A percentile compares a stretch with the other conserved stretches of the same genome.
These are phyloP conservation scores for Hesperia comma DNA, from an alignment of 2,888 invertebrate genomes.

Conservation along the genomic window DNA sequence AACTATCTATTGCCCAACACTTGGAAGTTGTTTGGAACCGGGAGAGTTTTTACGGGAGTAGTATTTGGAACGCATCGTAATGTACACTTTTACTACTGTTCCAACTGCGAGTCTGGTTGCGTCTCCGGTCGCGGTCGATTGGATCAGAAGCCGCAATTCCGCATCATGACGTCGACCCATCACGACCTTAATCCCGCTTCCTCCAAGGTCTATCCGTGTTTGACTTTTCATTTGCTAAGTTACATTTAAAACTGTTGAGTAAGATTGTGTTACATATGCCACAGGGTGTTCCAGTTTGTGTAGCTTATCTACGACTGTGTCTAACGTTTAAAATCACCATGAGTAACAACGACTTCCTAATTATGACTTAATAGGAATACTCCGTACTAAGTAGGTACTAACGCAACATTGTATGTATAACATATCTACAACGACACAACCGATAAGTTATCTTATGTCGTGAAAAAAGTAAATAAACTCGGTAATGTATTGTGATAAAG, in stretches of 20 bases:
- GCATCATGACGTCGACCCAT: constrained; percentile 57
- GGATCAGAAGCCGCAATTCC: constrained; percentile 59
- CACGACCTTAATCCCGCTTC: constrained; percentile 57
- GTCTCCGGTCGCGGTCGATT: constrained; percentile 40
- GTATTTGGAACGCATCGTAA: not conserved
- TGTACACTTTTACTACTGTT: constrained; percentile 19
- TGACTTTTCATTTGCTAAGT: constrained; percentile 23
- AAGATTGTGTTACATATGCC: no score
- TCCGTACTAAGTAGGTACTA: not conserved
- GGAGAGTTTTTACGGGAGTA: not conserved
- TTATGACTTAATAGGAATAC: no score
- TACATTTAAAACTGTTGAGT: no score
- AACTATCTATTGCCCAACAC: no score
- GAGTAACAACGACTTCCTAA: no score
- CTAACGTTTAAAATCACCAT: no score
- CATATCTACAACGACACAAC: constrained; percentile 13
- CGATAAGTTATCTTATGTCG: constrained; percentile 56
- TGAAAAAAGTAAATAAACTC: constrained; percentile 61
- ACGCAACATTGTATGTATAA: constrained; percentile 9
- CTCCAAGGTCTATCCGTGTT: constrained; percentile 52
- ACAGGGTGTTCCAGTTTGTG: no score
- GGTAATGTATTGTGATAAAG: constrained; percentile 68
- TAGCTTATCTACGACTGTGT: no score
- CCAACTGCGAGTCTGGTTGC: constrained; percentile 30
- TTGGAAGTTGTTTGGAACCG: no score